Percentiles rank a stretch among this genome's conserved stretches.
These are phyloP conservation scores for Uropsilus gracilis DNA, from an alignment of 2,113 vertebrate species.

Conservation along the genomic window DNA sequence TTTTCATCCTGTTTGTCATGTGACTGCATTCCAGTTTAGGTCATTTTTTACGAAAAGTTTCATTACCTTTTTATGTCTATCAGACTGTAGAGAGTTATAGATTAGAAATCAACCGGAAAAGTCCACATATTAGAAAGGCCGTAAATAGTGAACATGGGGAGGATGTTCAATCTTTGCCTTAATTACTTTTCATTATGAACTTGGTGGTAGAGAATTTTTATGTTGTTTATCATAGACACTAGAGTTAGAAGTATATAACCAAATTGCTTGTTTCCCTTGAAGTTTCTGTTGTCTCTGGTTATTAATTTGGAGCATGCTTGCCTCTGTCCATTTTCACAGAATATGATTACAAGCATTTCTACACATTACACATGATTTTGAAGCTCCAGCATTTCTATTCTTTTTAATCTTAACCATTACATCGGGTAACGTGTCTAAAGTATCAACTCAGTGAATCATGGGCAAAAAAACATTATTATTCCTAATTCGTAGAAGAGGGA, in stretches of 20 bases:
- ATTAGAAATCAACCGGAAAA: slow-evolving; percentile 7
- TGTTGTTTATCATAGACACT: background rate
- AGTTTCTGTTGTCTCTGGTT: slow-evolving; percentile 43
- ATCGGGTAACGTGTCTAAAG: background rate
- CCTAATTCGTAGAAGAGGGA: slow-evolving; percentile 11
- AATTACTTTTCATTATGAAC: slow-evolving; percentile 48
- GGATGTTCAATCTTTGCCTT: background rate
- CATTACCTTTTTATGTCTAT: background rate
- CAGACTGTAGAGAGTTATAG: background rate
- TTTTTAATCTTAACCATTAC: background rate
- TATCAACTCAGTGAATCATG: background rate
- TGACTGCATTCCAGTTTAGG: background rate
- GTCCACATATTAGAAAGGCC: background rate
- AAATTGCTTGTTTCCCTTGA: slow-evolving; percentile 27
- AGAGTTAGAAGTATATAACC: slow-evolving; percentile 17
- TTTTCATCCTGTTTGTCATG: slow-evolving; percentile 32
- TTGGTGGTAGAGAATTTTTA: slow-evolving; percentile 16
- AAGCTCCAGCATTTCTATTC: slow-evolving; percentile 37
- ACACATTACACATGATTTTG: slow-evolving; percentile 1
- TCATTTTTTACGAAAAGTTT: slow-evolving; percentile 38
- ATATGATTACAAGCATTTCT: background rate
- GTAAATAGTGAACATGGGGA: background rate
- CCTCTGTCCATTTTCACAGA: background rate
- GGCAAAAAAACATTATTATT: background rate
- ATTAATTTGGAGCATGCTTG: slow-evolving; percentile 12